Evolutionary conservation across 2,797 vertebrate genomes (phyloP).

Genomic region (Liasis olivaceus): DNA sequence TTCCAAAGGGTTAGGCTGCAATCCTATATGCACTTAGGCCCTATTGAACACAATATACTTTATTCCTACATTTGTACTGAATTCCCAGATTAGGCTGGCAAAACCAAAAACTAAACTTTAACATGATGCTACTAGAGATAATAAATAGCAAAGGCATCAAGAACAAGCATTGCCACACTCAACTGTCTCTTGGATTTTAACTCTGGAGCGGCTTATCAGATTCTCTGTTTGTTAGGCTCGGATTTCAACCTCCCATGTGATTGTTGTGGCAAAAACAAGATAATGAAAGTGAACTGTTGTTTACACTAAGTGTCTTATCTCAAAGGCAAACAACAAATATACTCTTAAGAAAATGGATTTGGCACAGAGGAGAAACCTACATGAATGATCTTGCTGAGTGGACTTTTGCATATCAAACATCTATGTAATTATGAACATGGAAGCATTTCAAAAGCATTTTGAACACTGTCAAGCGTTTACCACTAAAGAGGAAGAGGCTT

Average conservation of each 20-base stretch:
- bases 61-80: background rate
- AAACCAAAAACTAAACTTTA: background rate
- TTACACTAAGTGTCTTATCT: background rate
- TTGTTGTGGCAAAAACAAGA: background rate
- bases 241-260: background rate
- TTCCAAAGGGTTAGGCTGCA: background rate
- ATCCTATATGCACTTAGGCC: background rate
- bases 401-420: background rate
- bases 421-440: background rate
- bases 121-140: background rate
- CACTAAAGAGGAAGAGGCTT: background rate
- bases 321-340: background rate
- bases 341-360: background rate
- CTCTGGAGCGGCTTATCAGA: background rate
- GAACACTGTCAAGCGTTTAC: background rate
- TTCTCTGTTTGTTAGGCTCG: background rate
- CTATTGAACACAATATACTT: background rate
- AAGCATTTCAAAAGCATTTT: slow-evolving; percentile 16
- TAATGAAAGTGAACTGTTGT: background rate
- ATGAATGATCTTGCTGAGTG: background rate
- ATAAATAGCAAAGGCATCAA: background rate
- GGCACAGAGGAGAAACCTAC: background rate
- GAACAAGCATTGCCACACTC: background rate
- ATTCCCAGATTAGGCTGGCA: background rate
- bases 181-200: background rate